Percentiles rank a stretch among this genome's conserved stretches.
Conservation (phyloP, 2,888 invertebrate genomes). For the Spatulosminthurus flaviceps region DNA sequence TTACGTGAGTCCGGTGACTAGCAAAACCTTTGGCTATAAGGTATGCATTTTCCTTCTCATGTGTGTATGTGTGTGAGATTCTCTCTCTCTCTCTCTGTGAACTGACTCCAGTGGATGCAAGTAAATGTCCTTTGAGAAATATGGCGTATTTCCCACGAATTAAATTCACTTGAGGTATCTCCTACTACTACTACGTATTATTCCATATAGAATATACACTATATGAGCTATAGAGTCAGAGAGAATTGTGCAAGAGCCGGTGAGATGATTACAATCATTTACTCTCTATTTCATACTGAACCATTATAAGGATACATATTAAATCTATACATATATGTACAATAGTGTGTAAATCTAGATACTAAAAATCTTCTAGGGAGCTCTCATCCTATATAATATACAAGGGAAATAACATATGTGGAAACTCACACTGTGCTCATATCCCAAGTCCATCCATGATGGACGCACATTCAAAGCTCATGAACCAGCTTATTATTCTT, state of each 20-base stretch:
- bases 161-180: not conserved
- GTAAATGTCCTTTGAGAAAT: constrained; percentile 25
- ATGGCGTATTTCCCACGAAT: constrained; percentile 32
- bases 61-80: not conserved
- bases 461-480: constrained; percentile 40
- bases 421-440: not conserved
- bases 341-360: no score
- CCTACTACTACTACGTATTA: no score
- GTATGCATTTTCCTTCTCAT: not conserved
- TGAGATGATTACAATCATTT: constrained; percentile 14
- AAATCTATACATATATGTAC: not conserved
- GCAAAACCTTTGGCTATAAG: not conserved
- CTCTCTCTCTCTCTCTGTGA: not conserved
- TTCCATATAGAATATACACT: no score
- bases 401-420: not conserved
- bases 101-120: not conserved
- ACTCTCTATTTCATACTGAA: no score
- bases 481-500: constrained; percentile 25
- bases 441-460: constrained; percentile 21
- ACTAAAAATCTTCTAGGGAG: no score
- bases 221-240: not conserved
- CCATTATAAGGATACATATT: no score
- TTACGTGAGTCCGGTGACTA: constrained; percentile 12
- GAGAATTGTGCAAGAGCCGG: not conserved
- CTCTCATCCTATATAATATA: no score